Base-by-base conservation (phyloP, 2,113 vertebrate genomes). In the Cololabis saira region DNA sequence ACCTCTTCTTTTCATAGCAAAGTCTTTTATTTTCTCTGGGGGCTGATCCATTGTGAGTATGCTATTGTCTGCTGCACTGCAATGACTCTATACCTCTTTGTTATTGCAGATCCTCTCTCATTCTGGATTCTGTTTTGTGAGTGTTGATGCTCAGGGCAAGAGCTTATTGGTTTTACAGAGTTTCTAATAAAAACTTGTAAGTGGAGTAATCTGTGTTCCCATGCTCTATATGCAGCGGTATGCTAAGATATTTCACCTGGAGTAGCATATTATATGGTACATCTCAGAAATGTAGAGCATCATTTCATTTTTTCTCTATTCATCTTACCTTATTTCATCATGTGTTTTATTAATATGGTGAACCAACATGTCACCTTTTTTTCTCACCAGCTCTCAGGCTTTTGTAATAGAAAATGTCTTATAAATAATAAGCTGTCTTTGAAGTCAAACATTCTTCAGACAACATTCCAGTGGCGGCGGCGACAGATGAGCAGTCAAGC, bases 11-110 rank as follows among this genome's bases (percentile, higher is more conserved):
- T 69, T 67, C 45, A 55, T 30, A n/a, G 55, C 61, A 47, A 61
- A 51, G 43, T 44, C 24, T 66, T 71, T 77, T 52, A 61, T 81
- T 75, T 64, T 71, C 76, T 80, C 53, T 13, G 22, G 44, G 63
- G 55, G 71, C 68, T 69, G 57, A 70, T 63, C 45, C 60, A 70
- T 74, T 81, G 71, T 74, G 69, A 27, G 53, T 52, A 37, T 53
- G 40, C 47, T 51, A 61, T 55, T 78, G 50, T 62, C 40, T 61
- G 47, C 55, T 51, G n/a, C 63, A 72, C 50, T 17, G 53, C 49
- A 53, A 50, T 27, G 48, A 50, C 47, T 64, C 65, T 41, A 24
- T 50, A 52, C 63, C 40, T 37, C 33, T 37, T 37, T 37, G 33
- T 53, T 37, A 67, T 73, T 69, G 76, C 60, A 27, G 9, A 63